Evolutionary conservation across 2,113 vertebrate genomes (phyloP), one percentile per base, ranked within the genome.

Genomic region (Equus przewalskii): DNA sequence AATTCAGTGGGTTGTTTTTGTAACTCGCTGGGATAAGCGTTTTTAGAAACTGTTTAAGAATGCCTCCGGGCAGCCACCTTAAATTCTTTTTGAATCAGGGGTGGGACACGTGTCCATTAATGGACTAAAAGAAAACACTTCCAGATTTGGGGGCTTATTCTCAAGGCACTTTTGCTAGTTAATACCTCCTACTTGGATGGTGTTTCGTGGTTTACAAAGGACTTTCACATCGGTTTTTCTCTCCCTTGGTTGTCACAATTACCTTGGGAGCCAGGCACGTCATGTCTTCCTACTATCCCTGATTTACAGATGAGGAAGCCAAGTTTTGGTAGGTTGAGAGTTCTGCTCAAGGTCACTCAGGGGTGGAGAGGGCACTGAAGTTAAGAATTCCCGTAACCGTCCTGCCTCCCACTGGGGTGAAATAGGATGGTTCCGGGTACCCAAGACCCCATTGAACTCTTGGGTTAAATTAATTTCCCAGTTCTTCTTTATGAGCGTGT

Each of bases 201-300:
- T 36, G 33, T 41, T 36, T 67, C 85, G 88, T 49, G 94, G 86
- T 82, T 80, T 73, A 41, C 88, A 87, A 46, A 95, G 60, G 56
- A 44, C 89, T 97, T 95, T 86, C 92, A 64, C 69, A 65, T 92
- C 70, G 91, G 44, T 56, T 89, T 91, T 56, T 89, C 89, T 79
- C 91, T 89, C n/a, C 46, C n/a, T 69, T 24, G 44, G 72, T 85
- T 84, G 79, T 82, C 83, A 70, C 88, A 56, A 9, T 51, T 56
- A 73, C 60, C 89, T 54, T 51, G 86, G 76, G 88, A 95, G 41
- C 62, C 0, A 0, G 81, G 73, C 78, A 62, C 80, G 96, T 33
- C 75, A 24, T 46, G 69, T 56, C 67, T 60, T 73, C 10, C 58
- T 72, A 12, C 73, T 73, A 85, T 75, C 93, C 91, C 67, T 54